Evolutionary conservation across 2,888 invertebrate genomes (phyloP), one percentile per base, ranked within the genome.

Genomic region (Papilio demoleus): DNA sequence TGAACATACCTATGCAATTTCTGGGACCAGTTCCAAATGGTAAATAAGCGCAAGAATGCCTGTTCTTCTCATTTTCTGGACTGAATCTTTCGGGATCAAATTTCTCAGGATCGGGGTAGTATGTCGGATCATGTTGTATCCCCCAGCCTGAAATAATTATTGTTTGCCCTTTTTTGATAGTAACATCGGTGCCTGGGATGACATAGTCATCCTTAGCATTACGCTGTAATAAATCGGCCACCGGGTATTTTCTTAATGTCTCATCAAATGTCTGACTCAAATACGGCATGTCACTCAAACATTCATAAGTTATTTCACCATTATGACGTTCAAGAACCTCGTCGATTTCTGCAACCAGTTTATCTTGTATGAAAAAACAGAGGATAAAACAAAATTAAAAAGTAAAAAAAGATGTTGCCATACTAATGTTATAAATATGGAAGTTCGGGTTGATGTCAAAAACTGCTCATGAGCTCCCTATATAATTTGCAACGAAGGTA

Each of bases 11-110:
- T 45, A 45, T 5, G 45, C 45, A 45, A 8, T 45, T 45, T 19
- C 45, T 45, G 5, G 45, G 45, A 45, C 45, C 45, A 45, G 45
- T 9, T 17, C 45, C 45, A 8, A 45, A 45, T 40, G 40, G 40
- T 14, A 40, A 40, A 40, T 40, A 40, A 4, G 40, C 40, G 4
- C 40, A 40, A 2, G 45, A 17, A 12, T 45, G 45, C 8, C 45
- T 45, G 17, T 45, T 45, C 8, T 19, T 19, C 17, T 19, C 19
- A 45, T 45, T 45, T 45, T 45, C 45, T 3, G 45, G 4, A 19
- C 45, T 45, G 6, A 45, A 45, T 19, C 45, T 40, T 12, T 40
- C 40, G 4, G 40, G 40, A n/a, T 40, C 40, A 40, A 40, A 40
- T 40, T 40, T 40, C 4, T 40, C 14, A 1, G 40, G 40, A n/a